phyloP scores from a whole-genome alignment of 2,113 vertebrate species.

The Zosterops pallidus region DNA sequence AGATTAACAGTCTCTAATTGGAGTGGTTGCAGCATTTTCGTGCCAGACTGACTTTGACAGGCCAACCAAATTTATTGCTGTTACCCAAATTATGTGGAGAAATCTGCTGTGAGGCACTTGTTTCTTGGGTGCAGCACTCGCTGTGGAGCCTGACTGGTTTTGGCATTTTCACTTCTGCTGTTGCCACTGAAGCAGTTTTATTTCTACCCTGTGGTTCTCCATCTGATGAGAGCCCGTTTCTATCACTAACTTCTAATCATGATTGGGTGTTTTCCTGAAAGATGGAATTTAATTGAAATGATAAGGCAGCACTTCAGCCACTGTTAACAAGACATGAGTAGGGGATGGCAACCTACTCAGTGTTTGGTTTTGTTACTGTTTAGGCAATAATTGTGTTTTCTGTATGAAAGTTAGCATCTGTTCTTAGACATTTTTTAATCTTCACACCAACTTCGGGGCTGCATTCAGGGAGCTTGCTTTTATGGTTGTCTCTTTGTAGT shows the following conservation, averaged over 20 bases:
- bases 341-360: background rate
- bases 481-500: background rate
- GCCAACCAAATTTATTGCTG: background rate
- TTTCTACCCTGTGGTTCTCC: background rate
- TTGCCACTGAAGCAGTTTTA: background rate
- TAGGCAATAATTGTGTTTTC: slow-evolving; percentile 27
- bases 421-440: background rate
- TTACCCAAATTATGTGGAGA: background rate
- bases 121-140: background rate
- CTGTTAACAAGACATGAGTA: background rate
- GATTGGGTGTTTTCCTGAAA: background rate
- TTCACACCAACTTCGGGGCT: background rate
- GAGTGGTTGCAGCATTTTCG: background rate
- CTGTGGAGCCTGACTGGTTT: background rate
- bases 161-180: background rate
- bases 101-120: background rate
- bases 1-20: background rate
- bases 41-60: background rate
- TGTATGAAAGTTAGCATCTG: slow-evolving; percentile 5
- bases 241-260: background rate
- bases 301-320: background rate
- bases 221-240: background rate
- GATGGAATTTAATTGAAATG: background rate
- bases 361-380: background rate
- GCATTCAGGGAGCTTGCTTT: background rate